Percentiles rank a stretch among this genome's conserved stretches.
phyloP scores from a whole-genome alignment of 2,113 vertebrate species.

The Brachypteracias leptosomus region DNA sequence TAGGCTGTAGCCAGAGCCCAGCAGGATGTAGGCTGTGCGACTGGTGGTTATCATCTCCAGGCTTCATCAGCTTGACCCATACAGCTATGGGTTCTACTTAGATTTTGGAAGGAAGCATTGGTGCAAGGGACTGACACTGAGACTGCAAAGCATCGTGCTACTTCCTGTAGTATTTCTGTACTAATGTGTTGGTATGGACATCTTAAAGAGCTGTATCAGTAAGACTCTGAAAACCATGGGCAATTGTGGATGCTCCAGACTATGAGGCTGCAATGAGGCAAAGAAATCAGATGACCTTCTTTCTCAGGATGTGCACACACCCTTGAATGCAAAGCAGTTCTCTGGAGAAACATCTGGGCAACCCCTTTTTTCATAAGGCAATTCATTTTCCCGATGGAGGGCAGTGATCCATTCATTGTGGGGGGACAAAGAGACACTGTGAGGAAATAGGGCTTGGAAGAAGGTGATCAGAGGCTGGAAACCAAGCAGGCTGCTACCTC shows the following conservation, averaged over 20 bases:
- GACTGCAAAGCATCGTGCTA: neutral
- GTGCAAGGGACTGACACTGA: neutral
- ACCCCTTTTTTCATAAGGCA: neutral
- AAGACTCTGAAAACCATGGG: neutral
- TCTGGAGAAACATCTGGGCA: neutral
- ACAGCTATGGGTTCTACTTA: neutral
- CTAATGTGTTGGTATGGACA: neutral
- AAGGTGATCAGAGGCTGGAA: conserved; percentile 49
- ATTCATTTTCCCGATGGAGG: neutral
- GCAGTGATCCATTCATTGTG: neutral
- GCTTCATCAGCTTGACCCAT: neutral
- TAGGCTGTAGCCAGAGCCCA: neutral
- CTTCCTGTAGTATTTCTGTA: neutral
- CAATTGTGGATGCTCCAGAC: neutral
- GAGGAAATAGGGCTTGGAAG: neutral
- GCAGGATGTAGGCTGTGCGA: neutral
- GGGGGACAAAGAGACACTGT: neutral
- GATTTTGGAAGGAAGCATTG: neutral
- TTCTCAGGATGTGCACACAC: neutral
- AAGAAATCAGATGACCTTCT: neutral
- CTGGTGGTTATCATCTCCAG: neutral
- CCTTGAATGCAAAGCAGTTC: neutral
- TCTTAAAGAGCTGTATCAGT: neutral
- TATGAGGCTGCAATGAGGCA: neutral
- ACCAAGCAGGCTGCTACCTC: neutral